These are phyloP conservation scores for Macroramphosus scolopax DNA, from an alignment of 2,797 vertebrate species.

Conservation along the genomic window DNA sequence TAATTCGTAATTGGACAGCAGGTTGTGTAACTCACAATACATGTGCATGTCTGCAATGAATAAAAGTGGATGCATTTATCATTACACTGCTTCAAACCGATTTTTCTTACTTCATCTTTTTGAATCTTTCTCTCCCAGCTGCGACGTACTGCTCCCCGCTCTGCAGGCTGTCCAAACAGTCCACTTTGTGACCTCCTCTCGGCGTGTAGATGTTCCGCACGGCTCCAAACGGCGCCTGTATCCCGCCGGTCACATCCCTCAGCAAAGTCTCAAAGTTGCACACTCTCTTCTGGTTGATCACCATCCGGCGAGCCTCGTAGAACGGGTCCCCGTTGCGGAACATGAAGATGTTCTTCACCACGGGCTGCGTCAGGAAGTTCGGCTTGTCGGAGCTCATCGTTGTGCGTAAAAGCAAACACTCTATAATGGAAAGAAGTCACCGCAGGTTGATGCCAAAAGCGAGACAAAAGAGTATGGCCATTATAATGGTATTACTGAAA, in stretches of 20 bases:
- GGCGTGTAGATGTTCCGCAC: constrained; percentile 96
- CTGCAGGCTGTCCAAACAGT: constrained; percentile 84
- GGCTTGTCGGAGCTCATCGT: constrained; percentile 75
- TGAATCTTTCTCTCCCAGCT: constrained; percentile 91
- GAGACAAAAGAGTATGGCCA: constrained; percentile 23
- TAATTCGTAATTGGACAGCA: no score
- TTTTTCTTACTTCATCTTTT: constrained; percentile 89
- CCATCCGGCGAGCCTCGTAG: constrained; percentile 88
- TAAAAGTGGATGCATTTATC: no score
- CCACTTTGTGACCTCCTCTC: constrained; percentile 85
- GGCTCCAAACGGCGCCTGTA: constrained; percentile 91
- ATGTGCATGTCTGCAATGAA: no score
- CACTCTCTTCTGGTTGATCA: constrained; percentile 90
- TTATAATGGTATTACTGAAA: constrained; percentile 28
- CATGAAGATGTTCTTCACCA: constrained; percentile 90
- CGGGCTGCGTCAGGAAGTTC: constrained; percentile 85
- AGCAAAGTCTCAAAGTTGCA: constrained; percentile 90
- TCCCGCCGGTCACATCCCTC: constrained; percentile 89
- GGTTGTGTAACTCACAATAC: no score
- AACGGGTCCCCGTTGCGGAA: constrained; percentile 94
- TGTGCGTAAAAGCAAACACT: constrained; percentile 32
- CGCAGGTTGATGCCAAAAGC: constrained; percentile 14
- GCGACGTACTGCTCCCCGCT: constrained; percentile 95
- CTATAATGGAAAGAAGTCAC: constrained; percentile 1
- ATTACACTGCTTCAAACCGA: neutral